Conservation (phyloP, 1,140 invertebrate species). For the Trachymyrmex cornetzi region DNA sequence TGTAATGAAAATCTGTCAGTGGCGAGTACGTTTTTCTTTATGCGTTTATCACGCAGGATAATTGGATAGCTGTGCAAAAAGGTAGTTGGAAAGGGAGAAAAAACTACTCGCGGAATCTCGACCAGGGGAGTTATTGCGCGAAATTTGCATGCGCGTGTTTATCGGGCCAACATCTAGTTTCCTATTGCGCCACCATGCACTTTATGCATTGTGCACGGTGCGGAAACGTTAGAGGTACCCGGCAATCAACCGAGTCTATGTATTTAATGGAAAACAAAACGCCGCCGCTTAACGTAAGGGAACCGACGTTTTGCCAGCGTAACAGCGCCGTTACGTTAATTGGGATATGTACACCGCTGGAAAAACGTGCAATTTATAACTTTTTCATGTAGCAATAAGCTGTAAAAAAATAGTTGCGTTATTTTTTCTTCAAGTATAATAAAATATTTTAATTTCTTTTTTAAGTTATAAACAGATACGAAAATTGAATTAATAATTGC, state of each 20-base stretch:
- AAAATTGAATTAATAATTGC: background rate
- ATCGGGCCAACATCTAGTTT: slow-evolving; percentile 56
- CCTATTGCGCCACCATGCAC: slow-evolving; percentile 52
- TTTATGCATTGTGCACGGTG: slow-evolving; percentile 47
- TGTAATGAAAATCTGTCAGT: background rate
- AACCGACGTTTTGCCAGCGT: slow-evolving; percentile 14
- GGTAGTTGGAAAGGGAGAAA: background rate
- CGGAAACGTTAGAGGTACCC: slow-evolving; percentile 42
- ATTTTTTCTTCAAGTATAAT: background rate
- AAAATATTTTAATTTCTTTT: background rate
- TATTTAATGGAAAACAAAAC: slow-evolving; percentile 61
- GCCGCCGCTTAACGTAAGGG: slow-evolving; percentile 13
- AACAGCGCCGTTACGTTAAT: background rate
- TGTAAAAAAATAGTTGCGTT: background rate
- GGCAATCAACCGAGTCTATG: slow-evolving; percentile 43
- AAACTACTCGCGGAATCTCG: slow-evolving; percentile 40
- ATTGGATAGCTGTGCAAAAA: slow-evolving; percentile 33
- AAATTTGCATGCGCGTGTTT: slow-evolving; percentile 63
- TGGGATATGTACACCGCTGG: background rate
- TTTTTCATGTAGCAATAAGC: background rate
- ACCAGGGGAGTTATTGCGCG: slow-evolving; percentile 35
- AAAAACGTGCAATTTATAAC: background rate
- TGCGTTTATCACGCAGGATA: slow-evolving; percentile 29
- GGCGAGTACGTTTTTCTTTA: slow-evolving; percentile 28
- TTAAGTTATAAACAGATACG: background rate